These are phyloP conservation scores for Nannoperca obscura DNA, from an alignment of 2,797 vertebrate genomes.

Conservation along the genomic window DNA sequence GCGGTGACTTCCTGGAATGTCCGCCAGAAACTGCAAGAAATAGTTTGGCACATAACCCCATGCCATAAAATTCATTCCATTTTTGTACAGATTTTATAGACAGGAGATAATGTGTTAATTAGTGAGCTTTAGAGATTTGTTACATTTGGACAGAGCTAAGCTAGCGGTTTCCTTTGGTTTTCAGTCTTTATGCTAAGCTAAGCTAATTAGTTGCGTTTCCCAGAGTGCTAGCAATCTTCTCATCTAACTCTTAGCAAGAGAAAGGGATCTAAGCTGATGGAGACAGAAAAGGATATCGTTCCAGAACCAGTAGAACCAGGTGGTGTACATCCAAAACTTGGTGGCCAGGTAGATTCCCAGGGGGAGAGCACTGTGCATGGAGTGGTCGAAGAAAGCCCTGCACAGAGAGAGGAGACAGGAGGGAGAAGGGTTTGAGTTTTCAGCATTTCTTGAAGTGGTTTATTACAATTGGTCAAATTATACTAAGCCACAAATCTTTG, in stretches of 20 bases:
- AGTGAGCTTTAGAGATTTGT: not conserved
- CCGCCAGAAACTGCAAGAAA: not conserved
- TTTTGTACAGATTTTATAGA: not conserved
- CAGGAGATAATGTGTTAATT: not conserved
- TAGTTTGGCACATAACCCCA: not conserved
- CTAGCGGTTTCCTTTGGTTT: not conserved
- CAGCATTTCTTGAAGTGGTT: not conserved
- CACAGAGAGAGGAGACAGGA: conserved; percentile 44
- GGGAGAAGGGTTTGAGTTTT: not conserved
- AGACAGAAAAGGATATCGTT: conserved; percentile 91
- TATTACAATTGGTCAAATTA: not conserved
- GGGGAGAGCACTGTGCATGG: conserved; percentile 98
- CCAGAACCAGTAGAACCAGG: conserved; percentile 99
- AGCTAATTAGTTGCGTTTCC: not conserved
- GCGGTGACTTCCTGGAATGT: not conserved
- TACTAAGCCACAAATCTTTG: not conserved
- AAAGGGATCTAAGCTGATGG: not conserved
- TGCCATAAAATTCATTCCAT: not conserved
- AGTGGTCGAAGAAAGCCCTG: conserved; percentile 99
- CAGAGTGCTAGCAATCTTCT: not conserved
- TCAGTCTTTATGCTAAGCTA: not conserved
- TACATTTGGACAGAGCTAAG: too few relatives aligned
- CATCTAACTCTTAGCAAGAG: not conserved
- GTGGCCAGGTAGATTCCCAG: conserved; percentile 99
- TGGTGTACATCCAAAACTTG: conserved; percentile 99